Evolutionary conservation across 2,888 invertebrate genomes (phyloP).

Genomic region (Lissonota sp.): DNA sequence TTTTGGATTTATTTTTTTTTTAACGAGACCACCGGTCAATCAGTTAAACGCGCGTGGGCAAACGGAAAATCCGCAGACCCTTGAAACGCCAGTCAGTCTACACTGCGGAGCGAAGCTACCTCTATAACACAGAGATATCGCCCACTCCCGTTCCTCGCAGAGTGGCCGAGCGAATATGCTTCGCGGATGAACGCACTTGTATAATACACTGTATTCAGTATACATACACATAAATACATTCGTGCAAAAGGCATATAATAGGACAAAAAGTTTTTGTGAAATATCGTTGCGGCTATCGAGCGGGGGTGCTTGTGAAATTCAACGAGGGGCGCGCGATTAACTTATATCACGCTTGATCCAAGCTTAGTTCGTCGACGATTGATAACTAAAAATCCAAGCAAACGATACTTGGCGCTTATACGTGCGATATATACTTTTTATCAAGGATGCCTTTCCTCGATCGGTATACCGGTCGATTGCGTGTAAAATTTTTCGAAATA

Average conservation of each 20-base stretch:
- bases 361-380: too few relatives aligned
- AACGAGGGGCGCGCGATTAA: neutral
- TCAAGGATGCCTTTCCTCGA: too few relatives aligned
- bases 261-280: constrained; percentile 6
- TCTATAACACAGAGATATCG: constrained; percentile 40
- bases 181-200: constrained; percentile 43
- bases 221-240: constrained; percentile 27
- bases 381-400: too few relatives aligned
- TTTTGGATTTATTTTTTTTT: too few relatives aligned
- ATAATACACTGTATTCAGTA: constrained; percentile 54
- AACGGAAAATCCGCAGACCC: constrained; percentile 43
- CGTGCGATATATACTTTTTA: too few relatives aligned
- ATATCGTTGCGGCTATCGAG: neutral
- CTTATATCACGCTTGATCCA: too few relatives aligned
- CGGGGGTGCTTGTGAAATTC: neutral
- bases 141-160: constrained; percentile 20
- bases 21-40: constrained; percentile 54
- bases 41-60: constrained; percentile 43
- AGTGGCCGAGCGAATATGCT: constrained; percentile 44
- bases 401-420: too few relatives aligned
- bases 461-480: too few relatives aligned
- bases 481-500: too few relatives aligned
- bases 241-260: constrained; percentile 21
- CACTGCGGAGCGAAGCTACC: neutral
- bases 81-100: constrained; percentile 52